phyloP scores from a whole-genome alignment of 2,888 invertebrate species.

The Allophyes oxyacanthae region DNA sequence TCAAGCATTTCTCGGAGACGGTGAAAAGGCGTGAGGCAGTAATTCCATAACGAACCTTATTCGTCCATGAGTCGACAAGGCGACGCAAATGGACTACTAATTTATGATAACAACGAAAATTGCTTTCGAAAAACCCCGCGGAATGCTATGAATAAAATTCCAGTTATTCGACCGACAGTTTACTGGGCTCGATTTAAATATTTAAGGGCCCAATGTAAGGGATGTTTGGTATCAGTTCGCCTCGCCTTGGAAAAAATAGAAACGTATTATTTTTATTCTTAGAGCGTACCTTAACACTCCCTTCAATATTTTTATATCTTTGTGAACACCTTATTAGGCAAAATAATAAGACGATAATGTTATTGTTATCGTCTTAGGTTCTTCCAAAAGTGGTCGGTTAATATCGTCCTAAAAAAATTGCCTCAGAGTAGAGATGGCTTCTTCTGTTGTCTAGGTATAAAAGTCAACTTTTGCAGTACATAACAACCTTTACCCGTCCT shows the following conservation, averaged over 20 bases:
- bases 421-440: too few species aligned
- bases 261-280: background rate
- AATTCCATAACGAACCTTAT: conserved; percentile 57
- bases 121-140: conserved; percentile 67
- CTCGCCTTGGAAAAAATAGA: conserved; percentile 1
- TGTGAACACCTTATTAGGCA: too few species aligned
- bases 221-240: conserved; percentile 21
- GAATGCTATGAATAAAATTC: conserved; percentile 76
- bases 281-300: too few species aligned
- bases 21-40: conserved; percentile 45
- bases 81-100: conserved; percentile 67
- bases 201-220: conserved; percentile 44
- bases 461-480: too few species aligned
- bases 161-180: conserved; percentile 62
- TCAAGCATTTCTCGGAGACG: conserved; percentile 35
- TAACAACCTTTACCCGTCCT: too few species aligned
- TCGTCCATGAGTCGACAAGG: conserved; percentile 44
- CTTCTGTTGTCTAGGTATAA: too few species aligned
- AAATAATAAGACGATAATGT: too few species aligned
- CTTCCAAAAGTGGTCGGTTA: too few species aligned
- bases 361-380: too few species aligned
- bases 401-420: too few species aligned
- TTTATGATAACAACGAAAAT: conserved; percentile 71
- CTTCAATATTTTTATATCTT: too few species aligned
- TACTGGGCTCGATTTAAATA: conserved; percentile 61